These are phyloP conservation scores for Amphipyra tragopoginis DNA, from an alignment of 2,888 invertebrate genomes.

Conservation along the genomic window DNA sequence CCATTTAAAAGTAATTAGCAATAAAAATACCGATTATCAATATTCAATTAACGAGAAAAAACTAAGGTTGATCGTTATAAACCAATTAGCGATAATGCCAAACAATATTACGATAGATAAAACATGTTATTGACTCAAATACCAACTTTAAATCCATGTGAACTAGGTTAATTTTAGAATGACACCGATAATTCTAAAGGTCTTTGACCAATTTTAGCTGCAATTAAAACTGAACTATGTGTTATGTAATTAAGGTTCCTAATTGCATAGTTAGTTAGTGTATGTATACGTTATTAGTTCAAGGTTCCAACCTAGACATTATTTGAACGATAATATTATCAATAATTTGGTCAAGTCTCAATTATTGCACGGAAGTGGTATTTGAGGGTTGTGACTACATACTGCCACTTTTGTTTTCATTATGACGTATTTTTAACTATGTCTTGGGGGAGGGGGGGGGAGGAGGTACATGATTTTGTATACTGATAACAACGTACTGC, in stretches of 20 bases:
- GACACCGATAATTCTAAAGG: too few relatives aligned
- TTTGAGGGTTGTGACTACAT: conserved; percentile 6
- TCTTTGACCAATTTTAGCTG: too few relatives aligned
- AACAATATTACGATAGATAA: not conserved
- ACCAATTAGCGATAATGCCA: conserved; percentile 17
- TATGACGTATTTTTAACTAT: not conserved
- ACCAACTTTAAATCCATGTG: too few relatives aligned
- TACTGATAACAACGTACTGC: too few relatives aligned
- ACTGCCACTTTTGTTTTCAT: not conserved
- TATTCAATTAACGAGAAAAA: conserved; percentile 3
- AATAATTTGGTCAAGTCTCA: not conserved
- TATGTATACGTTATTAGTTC: conserved; percentile 33
- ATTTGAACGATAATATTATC: conserved; percentile 19
- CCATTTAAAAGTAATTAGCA: conserved; percentile 8
- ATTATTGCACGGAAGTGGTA: conserved; percentile 22
- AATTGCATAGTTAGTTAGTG: too few relatives aligned
- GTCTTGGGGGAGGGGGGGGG: too few relatives aligned
- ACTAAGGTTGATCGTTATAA: conserved; percentile 31
- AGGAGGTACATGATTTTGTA: too few relatives aligned
- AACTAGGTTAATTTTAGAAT: too few relatives aligned
- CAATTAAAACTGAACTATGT: too few relatives aligned
- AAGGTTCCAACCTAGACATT: conserved; percentile 43
- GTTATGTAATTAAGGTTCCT: too few relatives aligned
- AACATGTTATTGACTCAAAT: too few relatives aligned
- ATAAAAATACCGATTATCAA: conserved; percentile 5